Evolutionary conservation across 2,113 vertebrate genomes (phyloP).

Genomic region (Ivindomyrus marchei): DNA sequence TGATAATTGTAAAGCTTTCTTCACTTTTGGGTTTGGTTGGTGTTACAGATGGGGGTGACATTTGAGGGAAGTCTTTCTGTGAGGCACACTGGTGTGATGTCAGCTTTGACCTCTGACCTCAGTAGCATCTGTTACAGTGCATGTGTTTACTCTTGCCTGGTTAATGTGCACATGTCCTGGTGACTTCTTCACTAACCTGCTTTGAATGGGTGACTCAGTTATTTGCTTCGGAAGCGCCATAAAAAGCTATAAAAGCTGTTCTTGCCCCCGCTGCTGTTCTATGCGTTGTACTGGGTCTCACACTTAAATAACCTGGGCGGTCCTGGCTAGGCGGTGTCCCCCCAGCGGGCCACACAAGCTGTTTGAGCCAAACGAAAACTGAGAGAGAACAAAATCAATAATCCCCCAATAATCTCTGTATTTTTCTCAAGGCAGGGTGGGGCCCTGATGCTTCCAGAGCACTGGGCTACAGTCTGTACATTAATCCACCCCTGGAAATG

Average conservation of each 20-base stretch:
- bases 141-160: not conserved
- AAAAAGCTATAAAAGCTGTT: not conserved
- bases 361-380: not conserved
- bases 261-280: not conserved
- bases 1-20: not conserved
- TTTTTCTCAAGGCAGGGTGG: not conserved
- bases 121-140: not conserved
- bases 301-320: not conserved
- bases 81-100: not conserved
- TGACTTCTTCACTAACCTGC: not conserved
- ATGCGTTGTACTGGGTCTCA: not conserved
- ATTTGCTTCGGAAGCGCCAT: not conserved
- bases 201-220: not conserved
- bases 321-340: not conserved
- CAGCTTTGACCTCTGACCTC: not conserved
- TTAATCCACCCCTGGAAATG: not conserved
- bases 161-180: not conserved
- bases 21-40: not conserved
- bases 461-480: not conserved
- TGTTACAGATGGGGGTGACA: not conserved
- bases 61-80: not conserved
- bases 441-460: not conserved
- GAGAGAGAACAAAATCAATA: not conserved
- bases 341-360: not conserved
- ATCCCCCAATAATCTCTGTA: not conserved